Percentiles rank a stretch among this genome's conserved stretches.
Conservation (phyloP, 2,888 invertebrate species). For the Volucella zonaria region DNA sequence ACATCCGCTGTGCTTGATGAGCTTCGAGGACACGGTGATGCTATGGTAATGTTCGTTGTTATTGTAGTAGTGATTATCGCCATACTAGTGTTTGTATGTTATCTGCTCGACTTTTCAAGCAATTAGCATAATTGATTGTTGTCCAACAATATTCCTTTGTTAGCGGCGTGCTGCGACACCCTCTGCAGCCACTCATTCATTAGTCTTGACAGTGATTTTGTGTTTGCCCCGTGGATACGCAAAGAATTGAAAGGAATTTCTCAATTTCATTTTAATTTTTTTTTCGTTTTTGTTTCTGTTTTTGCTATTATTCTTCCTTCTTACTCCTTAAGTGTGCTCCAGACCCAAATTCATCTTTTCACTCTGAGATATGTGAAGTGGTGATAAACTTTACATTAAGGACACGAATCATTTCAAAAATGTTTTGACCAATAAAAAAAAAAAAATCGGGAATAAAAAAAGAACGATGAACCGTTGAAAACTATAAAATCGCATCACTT, state of each 20-base stretch:
- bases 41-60: slow-evolving; percentile 20
- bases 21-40: slow-evolving; percentile 1
- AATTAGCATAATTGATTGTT: slow-evolving; percentile 79
- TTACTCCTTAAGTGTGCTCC: slow-evolving; percentile 2
- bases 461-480: slow-evolving; percentile 1
- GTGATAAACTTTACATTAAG: slow-evolving; percentile 23
- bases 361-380: slow-evolving; percentile 3
- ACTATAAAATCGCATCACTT: slow-evolving; percentile 40
- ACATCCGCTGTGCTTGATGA: slow-evolving; percentile 57
- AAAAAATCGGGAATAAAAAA: too few relatives aligned
- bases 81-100: slow-evolving; percentile 38
- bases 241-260: slow-evolving; percentile 51
- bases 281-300: slow-evolving; percentile 13
- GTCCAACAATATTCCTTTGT: slow-evolving; percentile 71
- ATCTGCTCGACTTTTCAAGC: slow-evolving; percentile 62
- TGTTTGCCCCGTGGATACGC: slow-evolving; percentile 61
- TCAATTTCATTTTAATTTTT: background rate
- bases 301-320: background rate
- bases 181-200: slow-evolving; percentile 69
- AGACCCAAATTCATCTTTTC: background rate
- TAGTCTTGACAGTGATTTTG: slow-evolving; percentile 77
- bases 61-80: background rate
- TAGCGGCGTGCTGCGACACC: slow-evolving; percentile 57
- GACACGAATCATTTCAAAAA: slow-evolving; percentile 10
- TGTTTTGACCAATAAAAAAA: slow-evolving; percentile 1